Base-by-base conservation (phyloP, 1,140 invertebrate genomes). In the Manduca sexta region DNA sequence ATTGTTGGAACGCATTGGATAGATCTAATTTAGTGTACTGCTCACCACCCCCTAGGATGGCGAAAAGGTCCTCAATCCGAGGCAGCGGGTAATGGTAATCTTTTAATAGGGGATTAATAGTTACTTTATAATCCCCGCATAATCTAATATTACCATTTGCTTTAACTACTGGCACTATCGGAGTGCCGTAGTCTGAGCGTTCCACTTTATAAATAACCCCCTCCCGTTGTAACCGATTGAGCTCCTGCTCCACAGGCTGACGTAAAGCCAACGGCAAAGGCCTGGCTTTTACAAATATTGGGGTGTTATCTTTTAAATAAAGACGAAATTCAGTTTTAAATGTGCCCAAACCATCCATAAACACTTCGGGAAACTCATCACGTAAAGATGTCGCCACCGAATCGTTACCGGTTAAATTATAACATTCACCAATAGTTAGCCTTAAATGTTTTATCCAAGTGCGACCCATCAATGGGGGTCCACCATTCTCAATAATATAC, bases 11-110 rank as follows among this genome's bases (percentile, higher is more conserved):
- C n/a, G 64, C 63, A 26, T 55, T 58, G 1, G 46, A 51, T 31
- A 66, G 26, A 30, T 66, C 67, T 45, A 69, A 45, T 49, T 67
- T 67, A 7, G 62, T 60, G 43, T 62, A 72, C 16, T 58, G 44
- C 33, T 72, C 51, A n/a, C 57, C 58, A 7, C 58, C 63, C 16
- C 59, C 46, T 13, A 72, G 29, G 2, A n/a, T 18, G 5, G 21
- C 29, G 16, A 44, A 44, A 12, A 44, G 29, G 29, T 44, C 12
- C 29, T 44, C 13, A 21, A 33, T 33, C 5, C 29, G 26, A 14
- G 42, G 42, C 12, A 44, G 33, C 16, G 42, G 29, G 37, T 69
- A 62, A 13, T 56, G 58, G 26, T 53, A 48, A 42, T 58, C 55
- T 47, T 59, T 54, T 17, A 69, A 52, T 13, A 41, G 30, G 1